A percentile compares a stretch with the other conserved stretches of the same genome.
phyloP scores from a whole-genome alignment of 2,797 vertebrate species.

The Zalophus californianus region DNA sequence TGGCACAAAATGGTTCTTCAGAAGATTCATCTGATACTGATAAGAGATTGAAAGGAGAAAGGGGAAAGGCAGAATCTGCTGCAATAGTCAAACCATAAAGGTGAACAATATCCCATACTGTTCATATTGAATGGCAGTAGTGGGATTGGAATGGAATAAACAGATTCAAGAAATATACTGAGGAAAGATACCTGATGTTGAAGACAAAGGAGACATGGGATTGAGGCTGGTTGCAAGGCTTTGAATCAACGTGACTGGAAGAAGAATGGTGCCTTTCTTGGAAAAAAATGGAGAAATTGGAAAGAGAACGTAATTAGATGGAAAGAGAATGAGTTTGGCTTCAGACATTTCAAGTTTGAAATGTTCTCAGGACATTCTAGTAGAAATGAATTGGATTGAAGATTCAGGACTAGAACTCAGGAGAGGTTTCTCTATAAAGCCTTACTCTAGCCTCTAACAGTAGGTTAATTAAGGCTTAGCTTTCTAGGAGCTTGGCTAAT shows the following conservation, averaged over 20 bases:
- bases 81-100: background rate
- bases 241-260: background rate
- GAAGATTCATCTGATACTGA: background rate
- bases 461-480: background rate
- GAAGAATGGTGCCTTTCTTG: background rate
- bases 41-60: background rate
- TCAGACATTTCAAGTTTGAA: background rate
- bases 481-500: background rate
- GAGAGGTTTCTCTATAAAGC: background rate
- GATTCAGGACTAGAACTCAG: constrained; percentile 33
- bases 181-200: background rate
- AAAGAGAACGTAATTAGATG: background rate
- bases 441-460: background rate
- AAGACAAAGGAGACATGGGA: background rate
- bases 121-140: background rate
- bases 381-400: background rate
- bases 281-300: background rate
- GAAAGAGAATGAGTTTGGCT: background rate
- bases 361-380: background rate
- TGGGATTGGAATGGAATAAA: background rate
- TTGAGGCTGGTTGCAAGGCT: background rate
- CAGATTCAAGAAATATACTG: background rate
- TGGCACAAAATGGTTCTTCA: background rate
- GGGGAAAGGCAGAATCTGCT: background rate
- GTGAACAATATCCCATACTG: background rate